A percentile compares a stretch with the other conserved stretches of the same genome.
Conservation (phyloP, 2,888 invertebrate genomes). For the Euzophera pinguis region DNA sequence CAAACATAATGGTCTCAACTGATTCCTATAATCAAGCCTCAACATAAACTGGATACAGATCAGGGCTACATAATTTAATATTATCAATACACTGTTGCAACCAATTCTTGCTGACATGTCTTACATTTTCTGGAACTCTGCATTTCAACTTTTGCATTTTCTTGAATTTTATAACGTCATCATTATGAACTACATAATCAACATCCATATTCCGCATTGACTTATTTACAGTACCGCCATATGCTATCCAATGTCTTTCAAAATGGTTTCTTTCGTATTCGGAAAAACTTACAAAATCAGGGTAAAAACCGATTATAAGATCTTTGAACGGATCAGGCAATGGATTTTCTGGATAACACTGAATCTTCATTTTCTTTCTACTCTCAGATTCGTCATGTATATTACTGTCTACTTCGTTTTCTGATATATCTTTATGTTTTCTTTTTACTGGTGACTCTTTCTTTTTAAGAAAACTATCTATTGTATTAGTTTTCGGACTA, state of each 20-base stretch:
- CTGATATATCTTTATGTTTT: slow-evolving; percentile 16
- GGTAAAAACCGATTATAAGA: slow-evolving; percentile 62
- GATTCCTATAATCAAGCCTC: slow-evolving; percentile 29
- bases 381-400: background rate
- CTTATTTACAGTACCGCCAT: slow-evolving; percentile 74
- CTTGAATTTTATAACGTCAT: slow-evolving; percentile 40
- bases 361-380: slow-evolving; percentile 21
- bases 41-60: slow-evolving; percentile 49
- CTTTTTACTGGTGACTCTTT: background rate
- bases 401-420: background rate
- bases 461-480: background rate
- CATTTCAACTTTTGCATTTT: slow-evolving; percentile 48
- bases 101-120: slow-evolving; percentile 64
- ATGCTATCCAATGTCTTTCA: slow-evolving; percentile 83
- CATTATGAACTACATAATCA: slow-evolving; percentile 58
- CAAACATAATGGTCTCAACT: background rate
- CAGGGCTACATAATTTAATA: slow-evolving; percentile 48
- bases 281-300: slow-evolving; percentile 65
- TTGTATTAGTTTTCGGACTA: background rate
- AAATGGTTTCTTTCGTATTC: slow-evolving; percentile 55
- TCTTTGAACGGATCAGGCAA: slow-evolving; percentile 57
- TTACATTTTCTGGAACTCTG: slow-evolving; percentile 40
- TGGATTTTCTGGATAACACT: slow-evolving; percentile 47
- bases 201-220: slow-evolving; percentile 51
- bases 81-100: slow-evolving; percentile 59